Percentiles rank a stretch among this genome's conserved stretches.
Conservation (phyloP, 2,113 vertebrate genomes). For the Chinchilla lanigera region DNA sequence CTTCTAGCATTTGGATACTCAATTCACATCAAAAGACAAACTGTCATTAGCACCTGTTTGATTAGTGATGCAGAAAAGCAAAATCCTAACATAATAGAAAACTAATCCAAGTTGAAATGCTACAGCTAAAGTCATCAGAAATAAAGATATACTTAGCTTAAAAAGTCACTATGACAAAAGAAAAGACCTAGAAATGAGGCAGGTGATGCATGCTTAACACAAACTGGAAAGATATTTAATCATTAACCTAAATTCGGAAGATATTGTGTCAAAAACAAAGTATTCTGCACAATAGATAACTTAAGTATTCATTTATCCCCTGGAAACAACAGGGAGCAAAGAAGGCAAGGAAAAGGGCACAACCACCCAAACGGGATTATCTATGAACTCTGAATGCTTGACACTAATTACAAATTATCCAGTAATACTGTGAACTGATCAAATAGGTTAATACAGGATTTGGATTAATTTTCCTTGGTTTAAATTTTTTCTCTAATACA, state of each 20-base stretch:
- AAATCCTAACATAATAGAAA: conserved; percentile 71
- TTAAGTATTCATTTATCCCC: conserved; percentile 60
- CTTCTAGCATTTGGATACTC: conserved; percentile 65
- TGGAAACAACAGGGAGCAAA: conserved; percentile 21
- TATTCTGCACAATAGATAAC: conserved; percentile 63
- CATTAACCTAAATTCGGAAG: conserved; percentile 74
- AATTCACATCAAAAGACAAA: conserved; percentile 77
- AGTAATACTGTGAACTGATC: conserved; percentile 84
- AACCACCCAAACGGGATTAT: conserved; percentile 69
- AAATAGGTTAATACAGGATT: conserved; percentile 89
- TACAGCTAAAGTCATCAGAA: conserved; percentile 72
- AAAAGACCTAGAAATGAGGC: conserved; percentile 10
- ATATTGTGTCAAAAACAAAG: conserved; percentile 27
- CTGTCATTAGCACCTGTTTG: conserved; percentile 76
- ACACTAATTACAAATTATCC: conserved; percentile 78
- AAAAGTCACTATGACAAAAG: conserved; percentile 75
- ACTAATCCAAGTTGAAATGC: conserved; percentile 76
- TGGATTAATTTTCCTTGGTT: conserved; percentile 86
- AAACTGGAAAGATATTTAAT: conserved; percentile 68
- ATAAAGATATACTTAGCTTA: conserved; percentile 70
- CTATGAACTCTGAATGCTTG: conserved; percentile 64
- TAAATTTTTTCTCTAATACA: conserved; percentile 66
- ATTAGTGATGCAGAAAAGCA: conserved; percentile 79
- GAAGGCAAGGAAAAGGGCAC: conserved; percentile 40
- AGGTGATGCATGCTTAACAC: conserved; percentile 57